phyloP scores from a whole-genome alignment of 1,140 invertebrate species.

The Drosophila ogumai region DNA sequence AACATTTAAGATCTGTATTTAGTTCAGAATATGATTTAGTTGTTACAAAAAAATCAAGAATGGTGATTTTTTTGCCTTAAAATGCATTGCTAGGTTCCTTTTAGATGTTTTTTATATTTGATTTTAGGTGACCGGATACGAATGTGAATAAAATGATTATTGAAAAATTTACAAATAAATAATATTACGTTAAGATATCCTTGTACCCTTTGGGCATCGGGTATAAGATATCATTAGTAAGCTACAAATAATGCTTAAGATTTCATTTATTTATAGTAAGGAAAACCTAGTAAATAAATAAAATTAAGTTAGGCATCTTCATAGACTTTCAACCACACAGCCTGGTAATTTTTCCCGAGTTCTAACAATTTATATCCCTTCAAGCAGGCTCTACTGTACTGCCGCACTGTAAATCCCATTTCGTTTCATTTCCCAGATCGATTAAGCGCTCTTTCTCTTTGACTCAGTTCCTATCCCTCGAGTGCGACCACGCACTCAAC shows the following conservation, averaged over 20 bases:
- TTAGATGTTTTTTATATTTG: too few species aligned
- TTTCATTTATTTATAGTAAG: not conserved
- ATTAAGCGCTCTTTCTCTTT: constrained; percentile 65
- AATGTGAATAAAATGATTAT: too few species aligned
- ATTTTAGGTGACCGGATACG: too few species aligned
- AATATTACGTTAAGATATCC: not conserved
- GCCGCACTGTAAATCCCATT: constrained; percentile 9
- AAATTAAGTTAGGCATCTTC: not conserved
- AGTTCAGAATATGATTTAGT: not conserved
- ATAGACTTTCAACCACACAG: not conserved
- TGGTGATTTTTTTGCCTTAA: too few species aligned
- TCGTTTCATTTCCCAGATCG: constrained; percentile 58
- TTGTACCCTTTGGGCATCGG: not conserved
- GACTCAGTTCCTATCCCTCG: constrained; percentile 44
- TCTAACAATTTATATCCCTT: not conserved
- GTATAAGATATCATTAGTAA: not conserved
- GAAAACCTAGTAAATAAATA: not conserved
- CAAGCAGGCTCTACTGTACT: constrained; percentile 3
- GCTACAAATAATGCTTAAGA: not conserved
- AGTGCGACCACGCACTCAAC: constrained; percentile 43
- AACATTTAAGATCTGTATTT: not conserved
- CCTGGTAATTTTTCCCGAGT: not conserved
- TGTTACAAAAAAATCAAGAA: too few species aligned
- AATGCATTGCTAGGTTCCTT: too few species aligned
- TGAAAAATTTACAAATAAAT: too few species aligned